Evolutionary conservation across 2,797 vertebrate species (phyloP).

Genomic region (Astyanax mexicanus): DNA sequence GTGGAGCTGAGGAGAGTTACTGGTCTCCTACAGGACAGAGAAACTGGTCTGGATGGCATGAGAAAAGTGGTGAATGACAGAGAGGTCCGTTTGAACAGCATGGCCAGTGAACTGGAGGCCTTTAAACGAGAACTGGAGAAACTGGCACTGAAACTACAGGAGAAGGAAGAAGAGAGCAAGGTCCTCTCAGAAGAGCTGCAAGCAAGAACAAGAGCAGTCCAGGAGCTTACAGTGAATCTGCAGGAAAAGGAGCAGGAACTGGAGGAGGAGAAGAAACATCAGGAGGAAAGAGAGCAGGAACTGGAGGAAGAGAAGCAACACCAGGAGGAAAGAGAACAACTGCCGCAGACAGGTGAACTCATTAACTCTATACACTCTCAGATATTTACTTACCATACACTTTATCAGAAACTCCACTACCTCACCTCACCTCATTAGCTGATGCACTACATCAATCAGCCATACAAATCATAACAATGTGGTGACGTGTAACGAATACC

Average conservation of each 20-base stretch:
- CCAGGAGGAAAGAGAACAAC: neutral
- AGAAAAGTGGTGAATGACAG: neutral
- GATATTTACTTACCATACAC: neutral
- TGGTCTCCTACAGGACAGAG: slow-evolving; percentile 17
- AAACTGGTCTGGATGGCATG: slow-evolving; percentile 1
- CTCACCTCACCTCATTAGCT: too few species aligned
- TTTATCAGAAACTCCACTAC: neutral
- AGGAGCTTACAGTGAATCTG: slow-evolving; percentile 1
- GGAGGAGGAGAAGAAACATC: slow-evolving; percentile 6
- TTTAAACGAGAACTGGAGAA: slow-evolving; percentile 12
- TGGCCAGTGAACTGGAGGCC: slow-evolving; percentile 13
- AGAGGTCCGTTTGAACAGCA: slow-evolving; percentile 2
- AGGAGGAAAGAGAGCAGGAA: slow-evolving; percentile 1
- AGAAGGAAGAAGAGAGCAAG: slow-evolving; percentile 11
- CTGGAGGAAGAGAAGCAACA: slow-evolving; percentile 22
- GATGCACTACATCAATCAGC: too few species aligned
- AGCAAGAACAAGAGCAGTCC: neutral
- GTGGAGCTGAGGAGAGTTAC: slow-evolving; percentile 13
- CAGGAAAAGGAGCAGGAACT: slow-evolving; percentile 19
- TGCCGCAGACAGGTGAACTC: neutral
- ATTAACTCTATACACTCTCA: neutral
- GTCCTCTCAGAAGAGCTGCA: neutral
- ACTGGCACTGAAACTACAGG: slow-evolving; percentile 28
- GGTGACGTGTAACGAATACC: too few species aligned
- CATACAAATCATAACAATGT: too few species aligned